Conservation (phyloP, 2,797 vertebrate species). For the Etheostoma perlongum region DNA sequence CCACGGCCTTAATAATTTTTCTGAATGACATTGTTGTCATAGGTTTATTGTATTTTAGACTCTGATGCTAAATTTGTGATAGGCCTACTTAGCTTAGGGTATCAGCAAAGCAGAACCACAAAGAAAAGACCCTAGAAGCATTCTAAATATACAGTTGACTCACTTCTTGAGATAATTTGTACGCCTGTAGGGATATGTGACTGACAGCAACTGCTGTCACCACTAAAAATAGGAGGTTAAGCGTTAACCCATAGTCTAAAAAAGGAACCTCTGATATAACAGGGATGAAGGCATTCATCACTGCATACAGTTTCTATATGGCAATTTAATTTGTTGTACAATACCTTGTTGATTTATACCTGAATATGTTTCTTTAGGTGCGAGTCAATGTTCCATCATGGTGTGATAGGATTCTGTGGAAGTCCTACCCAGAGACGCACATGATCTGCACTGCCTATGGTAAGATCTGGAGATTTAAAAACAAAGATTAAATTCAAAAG, state of each 20-base stretch:
- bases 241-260: constrained; percentile 41
- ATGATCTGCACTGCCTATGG: constrained; percentile 87
- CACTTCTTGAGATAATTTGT: constrained; percentile 39
- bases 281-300: constrained; percentile 11
- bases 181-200: constrained; percentile 27
- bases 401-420: constrained; percentile 90
- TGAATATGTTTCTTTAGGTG: constrained; percentile 76
- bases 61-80: background rate
- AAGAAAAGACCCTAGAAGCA: background rate
- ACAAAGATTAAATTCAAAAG: background rate
- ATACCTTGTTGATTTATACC: background rate
- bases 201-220: constrained; percentile 61
- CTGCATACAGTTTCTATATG: background rate
- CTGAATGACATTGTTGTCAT: background rate
- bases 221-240: constrained; percentile 67
- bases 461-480: constrained; percentile 55
- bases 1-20: background rate
- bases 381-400: constrained; percentile 89
- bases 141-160: constrained; percentile 40
- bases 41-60: constrained; percentile 3
- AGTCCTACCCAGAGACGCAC: constrained; percentile 88
- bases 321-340: background rate
- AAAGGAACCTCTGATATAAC: constrained; percentile 27
- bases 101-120: constrained; percentile 8
- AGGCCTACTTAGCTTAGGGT: background rate